phyloP scores from a whole-genome alignment of 1,140 invertebrate genomes.

The Drosophila chauvacae region DNA sequence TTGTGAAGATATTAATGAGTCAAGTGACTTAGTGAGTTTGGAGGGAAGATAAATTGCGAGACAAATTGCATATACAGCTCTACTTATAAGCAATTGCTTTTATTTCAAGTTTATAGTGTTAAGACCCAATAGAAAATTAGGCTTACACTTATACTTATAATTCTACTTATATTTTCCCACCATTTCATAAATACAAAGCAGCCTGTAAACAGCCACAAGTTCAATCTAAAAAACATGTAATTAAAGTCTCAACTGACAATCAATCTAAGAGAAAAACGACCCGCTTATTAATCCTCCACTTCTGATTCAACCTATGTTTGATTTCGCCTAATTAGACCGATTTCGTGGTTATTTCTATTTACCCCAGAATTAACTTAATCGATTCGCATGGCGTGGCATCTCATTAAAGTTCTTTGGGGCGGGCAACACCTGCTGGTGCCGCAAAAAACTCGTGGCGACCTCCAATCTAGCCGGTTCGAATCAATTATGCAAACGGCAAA shows the following conservation, averaged over 20 bases:
- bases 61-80: background rate
- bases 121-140: background rate
- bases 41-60: background rate
- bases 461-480: slow-evolving; percentile 47
- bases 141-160: background rate
- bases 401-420: slow-evolving; percentile 39
- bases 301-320: slow-evolving; percentile 7
- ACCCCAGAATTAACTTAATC: slow-evolving; percentile 35
- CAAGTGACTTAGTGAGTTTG: background rate
- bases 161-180: background rate
- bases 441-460: slow-evolving; percentile 17
- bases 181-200: background rate
- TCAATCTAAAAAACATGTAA: background rate
- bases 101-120: too few species aligned
- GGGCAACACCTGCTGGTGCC: slow-evolving; percentile 1
- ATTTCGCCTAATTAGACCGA: slow-evolving; percentile 22
- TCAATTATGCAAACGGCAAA: slow-evolving; percentile 76
- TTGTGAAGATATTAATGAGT: slow-evolving; percentile 38
- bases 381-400: slow-evolving; percentile 25
- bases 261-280: background rate
- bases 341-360: slow-evolving; percentile 20
- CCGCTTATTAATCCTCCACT: slow-evolving; percentile 6
- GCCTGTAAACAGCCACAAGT: background rate
- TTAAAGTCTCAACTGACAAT: background rate
- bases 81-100: background rate